Conservation (phyloP, 92 coral and sea anemone species). For the Scolanthus callimorphus region DNA sequence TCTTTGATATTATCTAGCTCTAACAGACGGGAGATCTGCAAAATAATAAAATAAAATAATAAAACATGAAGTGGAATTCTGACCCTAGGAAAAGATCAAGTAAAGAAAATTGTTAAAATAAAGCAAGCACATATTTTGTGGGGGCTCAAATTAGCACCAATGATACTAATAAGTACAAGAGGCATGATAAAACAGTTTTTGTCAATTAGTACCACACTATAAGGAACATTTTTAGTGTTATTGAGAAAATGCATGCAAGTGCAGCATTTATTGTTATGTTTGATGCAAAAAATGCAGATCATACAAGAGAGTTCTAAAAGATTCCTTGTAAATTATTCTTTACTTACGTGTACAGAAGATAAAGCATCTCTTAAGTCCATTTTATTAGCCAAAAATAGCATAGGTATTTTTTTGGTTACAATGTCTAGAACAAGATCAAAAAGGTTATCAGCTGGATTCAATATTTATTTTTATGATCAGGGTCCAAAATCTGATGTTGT, state of each 20-base stretch:
- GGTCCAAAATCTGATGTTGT: too few relatives aligned
- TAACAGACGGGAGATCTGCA: constrained; percentile 46
- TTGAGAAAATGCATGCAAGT: too few relatives aligned
- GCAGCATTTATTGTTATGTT: too few relatives aligned
- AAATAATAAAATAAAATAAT: neutral
- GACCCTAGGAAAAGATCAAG: too few relatives aligned
- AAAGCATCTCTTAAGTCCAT: constrained; percentile 86
- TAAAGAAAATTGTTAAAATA: too few relatives aligned
- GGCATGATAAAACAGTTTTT: too few relatives aligned
- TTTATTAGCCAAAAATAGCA: constrained; percentile 93
- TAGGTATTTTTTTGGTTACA: constrained; percentile 60
- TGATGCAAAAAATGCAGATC: neutral
- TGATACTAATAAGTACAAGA: too few relatives aligned
- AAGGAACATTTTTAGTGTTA: too few relatives aligned
- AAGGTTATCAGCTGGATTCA: neutral
- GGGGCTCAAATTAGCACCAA: too few relatives aligned
- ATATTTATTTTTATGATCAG: neutral
- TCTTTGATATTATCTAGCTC: constrained; percentile 70
- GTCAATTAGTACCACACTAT: too few relatives aligned
- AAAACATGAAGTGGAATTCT: neutral
- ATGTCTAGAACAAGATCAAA: constrained; percentile 47
- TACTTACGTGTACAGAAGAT: constrained; percentile 75
- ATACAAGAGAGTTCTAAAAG: too few relatives aligned
- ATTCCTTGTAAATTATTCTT: neutral
- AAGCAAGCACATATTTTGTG: too few relatives aligned